Base-by-base conservation (phyloP, 2,113 vertebrate genomes). In the Coptodon rendalli region DNA sequence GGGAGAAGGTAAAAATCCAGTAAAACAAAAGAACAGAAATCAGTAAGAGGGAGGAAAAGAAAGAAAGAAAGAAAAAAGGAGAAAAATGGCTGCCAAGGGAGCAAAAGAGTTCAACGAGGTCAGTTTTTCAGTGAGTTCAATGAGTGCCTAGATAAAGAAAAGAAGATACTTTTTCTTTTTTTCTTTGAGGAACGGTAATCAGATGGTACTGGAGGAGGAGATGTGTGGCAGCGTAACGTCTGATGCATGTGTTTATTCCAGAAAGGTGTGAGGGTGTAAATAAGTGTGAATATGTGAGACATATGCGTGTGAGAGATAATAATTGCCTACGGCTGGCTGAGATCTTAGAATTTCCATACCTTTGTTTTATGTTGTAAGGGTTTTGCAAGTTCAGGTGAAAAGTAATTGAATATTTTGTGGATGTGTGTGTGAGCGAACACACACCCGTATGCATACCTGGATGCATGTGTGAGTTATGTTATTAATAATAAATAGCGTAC, bases 401-500 rank as follows among this genome's bases (percentile, higher is more conserved):
- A 45, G 38, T 80, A 56, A 87, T 71, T 83, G 27, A 90, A 89
- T 82, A 40, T 85, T 83, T 86, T 2, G 17, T 54, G 34, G 5
- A 22, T n/a, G 29, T 27, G 78, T 53, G 76, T 82, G 66, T 84
- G 63, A 36, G 12, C 14, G 14, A 59, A 80, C 29, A 52, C 38
- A 40, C 36, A 31, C 22, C 19, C 17, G 22, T 24, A 40, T 22
- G 45, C 31, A 82, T 29, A 38, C 36, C 56, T 73, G 19, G 29
- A 45, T 82, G 54, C 24, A 50, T 43, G 52, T 82, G 80, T 86
- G 84, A 79, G 54, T 78, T 53, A 61, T 16, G 10, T 81, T 50
- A 86, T 90, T 80, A 87, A 91, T 86, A 91, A 91, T 86, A 66
- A 87, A 92, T 89, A 61, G 76, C 16, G 54, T 63, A 80, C 56